Evolutionary conservation across 1,140 invertebrate species (phyloP), one percentile per base, ranked within the genome.

Genomic region (Trachymyrmex septentrionalis): DNA sequence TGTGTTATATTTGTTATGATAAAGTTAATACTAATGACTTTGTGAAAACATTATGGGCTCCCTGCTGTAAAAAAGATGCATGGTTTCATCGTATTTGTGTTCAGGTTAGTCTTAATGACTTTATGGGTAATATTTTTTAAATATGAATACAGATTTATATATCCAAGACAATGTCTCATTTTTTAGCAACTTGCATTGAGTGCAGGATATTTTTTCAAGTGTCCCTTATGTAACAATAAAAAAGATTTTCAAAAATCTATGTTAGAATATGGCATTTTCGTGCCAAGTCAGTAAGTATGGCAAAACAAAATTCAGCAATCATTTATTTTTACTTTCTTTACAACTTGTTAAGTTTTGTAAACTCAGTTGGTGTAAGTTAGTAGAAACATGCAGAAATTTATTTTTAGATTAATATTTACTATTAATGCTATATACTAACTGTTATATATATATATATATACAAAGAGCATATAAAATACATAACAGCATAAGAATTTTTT

Each of bases 171-270:
- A 81, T 85, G 75, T 90, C 87, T 80, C 91, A 96, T 92, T 92
- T 85, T 92, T 85, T 91, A 97, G 96, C 95, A 95, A 94, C 94
- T 97, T 82, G 96, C 97, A 3, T 86, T 96, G 27, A 96, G 96
- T 94, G 96, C 97, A 59, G 97, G 97, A 0, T 96, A 97, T 90
- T 97, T 97, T 92, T 97, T 97, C 91, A 97, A 97, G 88, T 97
- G 97, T 92, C 97, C 97, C 7, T 88, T 97, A 2, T 97, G 97
- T 91, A 97, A 97, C 85, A 96, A 97, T 93, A 96, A 96, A 86
- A 92, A 94, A n/a, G 91, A 88, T 84, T 97, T 97, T 93, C 94
- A 96, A 88, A 90, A 93, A 55, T 96, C 96, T 63, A 97, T 97
- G 97, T 88, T 96, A 53, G 93, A 96, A 38, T 95, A 95, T 93